Conservation (phyloP, 2,797 vertebrate genomes). For the Alectoris magna region DNA sequence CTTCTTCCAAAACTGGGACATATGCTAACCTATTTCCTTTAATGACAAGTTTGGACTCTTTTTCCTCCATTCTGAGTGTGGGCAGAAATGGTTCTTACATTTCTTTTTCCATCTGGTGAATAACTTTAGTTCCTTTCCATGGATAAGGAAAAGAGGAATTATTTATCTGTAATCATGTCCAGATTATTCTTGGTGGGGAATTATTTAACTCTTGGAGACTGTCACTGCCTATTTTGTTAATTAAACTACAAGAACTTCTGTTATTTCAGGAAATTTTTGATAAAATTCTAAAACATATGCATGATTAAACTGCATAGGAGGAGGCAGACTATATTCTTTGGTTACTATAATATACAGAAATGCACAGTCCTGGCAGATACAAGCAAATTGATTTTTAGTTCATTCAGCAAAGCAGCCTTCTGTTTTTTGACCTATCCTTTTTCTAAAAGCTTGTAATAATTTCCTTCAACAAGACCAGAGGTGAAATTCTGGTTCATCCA, state of each 20-base stretch:
- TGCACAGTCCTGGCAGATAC: background rate
- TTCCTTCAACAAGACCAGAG: background rate
- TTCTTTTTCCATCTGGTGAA: background rate
- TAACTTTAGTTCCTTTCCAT: background rate
- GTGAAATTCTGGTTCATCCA: background rate
- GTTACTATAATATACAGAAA: background rate
- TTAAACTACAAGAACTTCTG: background rate
- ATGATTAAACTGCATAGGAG: background rate
- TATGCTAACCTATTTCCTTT: slow-evolving; percentile 16
- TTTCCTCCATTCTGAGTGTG: background rate
- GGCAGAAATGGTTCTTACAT: background rate
- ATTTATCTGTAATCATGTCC: background rate
- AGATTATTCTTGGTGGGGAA: background rate
- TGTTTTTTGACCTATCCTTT: background rate
- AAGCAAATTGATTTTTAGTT: background rate
- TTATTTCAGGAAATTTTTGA: background rate
- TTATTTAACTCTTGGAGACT: background rate
- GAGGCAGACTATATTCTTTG: background rate
- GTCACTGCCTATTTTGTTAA: background rate
- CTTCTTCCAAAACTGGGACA: background rate
- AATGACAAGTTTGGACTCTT: background rate
- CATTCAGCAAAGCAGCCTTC: background rate
- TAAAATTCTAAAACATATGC: background rate
- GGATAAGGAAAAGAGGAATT: background rate
- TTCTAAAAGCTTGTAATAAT: background rate